Base-by-base conservation (phyloP, 2,113 vertebrate genomes). In the Trochalopteron elliotii region DNA sequence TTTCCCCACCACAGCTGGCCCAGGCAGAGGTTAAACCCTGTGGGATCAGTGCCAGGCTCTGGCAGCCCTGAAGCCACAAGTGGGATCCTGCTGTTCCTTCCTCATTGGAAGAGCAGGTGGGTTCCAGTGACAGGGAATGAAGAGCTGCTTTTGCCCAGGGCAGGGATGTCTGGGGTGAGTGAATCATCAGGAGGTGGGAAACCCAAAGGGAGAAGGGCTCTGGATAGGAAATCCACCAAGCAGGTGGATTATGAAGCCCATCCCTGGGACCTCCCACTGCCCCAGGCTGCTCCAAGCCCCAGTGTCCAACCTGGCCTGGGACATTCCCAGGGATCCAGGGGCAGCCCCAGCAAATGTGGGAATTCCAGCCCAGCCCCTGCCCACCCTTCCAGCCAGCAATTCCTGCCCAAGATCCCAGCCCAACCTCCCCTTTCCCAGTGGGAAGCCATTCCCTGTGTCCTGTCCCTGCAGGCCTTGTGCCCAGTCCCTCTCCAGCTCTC, bases 11-110 rank as follows among this genome's bases (percentile, higher is more conserved):
- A 10, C 45, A 47, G 4, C 3, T 59, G 1, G 0, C 33, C 12
- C 19, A 44, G 39, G 42, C 27, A 65, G 79, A 15, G 40, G 20
- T 11, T 49, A 59, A 83, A 56, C 7, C 30, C 71, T 30, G 5
- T 1, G 37, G 75, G n/a, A 31, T 57, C 64, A 33, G 16, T 0
- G 2, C 12, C 4, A 1, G 1, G 6, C 9, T 28, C 49, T 14
- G 39, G 44, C 47, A 44, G 68, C 21, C 63, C 86, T 18, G 30
- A 18, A 4, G 33, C 15, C 2, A 6, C 39, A 44, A 0, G 0
- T 12, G 81, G 45, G 2, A 12, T 59, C 30, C 28, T n/a, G n/a
- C n/a, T n/a, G n/a, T n/a, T n/a, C 37, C 11, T 47, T 42, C 16
- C 35, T 6, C 4, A 8, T 0, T 7, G 45, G 30, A 22, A 39